Percentiles rank a stretch among this genome's conserved stretches.
Conservation (phyloP, 2,113 vertebrate species). For the Naja naja region DNA sequence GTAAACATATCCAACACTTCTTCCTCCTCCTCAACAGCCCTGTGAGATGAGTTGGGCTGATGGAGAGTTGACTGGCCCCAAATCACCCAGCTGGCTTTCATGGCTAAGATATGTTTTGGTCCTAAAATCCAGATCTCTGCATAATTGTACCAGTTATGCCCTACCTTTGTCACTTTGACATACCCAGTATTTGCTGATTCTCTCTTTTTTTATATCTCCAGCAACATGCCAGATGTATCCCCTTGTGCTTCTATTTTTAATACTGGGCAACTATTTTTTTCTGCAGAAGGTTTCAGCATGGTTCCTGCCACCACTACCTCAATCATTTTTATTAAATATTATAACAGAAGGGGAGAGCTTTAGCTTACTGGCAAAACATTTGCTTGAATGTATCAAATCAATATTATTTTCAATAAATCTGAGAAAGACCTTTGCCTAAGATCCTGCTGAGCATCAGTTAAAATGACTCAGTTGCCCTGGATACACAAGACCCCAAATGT, state of each 20-base stretch:
- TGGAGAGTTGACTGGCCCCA: neutral
- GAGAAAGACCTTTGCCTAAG: neutral
- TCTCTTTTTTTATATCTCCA: neutral
- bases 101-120: neutral
- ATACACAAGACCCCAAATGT: neutral
- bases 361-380: neutral
- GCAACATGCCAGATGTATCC: neutral
- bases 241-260: neutral
- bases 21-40: neutral
- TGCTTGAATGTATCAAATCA: neutral
- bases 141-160: neutral
- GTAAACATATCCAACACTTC: neutral
- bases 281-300: neutral
- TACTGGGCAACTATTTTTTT: neutral
- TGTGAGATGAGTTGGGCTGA: neutral
- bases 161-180: neutral
- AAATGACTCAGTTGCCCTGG: neutral
- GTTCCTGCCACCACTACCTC: neutral
- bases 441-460: neutral
- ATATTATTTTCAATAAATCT: neutral
- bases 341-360: neutral
- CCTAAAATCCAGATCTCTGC: neutral
- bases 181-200: neutral
- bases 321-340: neutral
- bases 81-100: neutral